phyloP scores from a whole-genome alignment of 2,113 vertebrate genomes.

The Tragulus kanchil region DNA sequence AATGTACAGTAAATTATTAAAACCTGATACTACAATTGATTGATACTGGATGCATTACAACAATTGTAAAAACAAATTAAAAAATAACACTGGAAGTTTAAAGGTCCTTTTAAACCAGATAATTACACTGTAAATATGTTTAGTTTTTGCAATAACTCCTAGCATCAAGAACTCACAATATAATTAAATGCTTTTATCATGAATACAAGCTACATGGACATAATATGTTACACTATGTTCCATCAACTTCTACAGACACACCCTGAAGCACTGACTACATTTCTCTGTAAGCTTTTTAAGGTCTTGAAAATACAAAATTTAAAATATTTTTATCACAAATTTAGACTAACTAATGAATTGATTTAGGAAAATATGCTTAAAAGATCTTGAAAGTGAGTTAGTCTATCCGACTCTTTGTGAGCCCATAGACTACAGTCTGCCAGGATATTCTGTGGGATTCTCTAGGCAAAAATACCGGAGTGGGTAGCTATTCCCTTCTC shows the following conservation, averaged over 20 bases:
- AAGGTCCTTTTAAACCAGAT: slow-evolving; percentile 13
- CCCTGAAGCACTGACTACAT: neutral
- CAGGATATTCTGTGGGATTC: neutral
- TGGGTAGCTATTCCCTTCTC: neutral
- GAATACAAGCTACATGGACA: neutral
- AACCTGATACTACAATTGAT: neutral
- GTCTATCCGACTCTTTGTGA: neutral
- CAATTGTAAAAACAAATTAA: neutral
- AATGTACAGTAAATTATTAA: neutral
- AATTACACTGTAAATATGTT: slow-evolving; percentile 4
- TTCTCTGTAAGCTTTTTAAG: neutral
- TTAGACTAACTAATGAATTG: neutral
- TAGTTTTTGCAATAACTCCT: neutral
- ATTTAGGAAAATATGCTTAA: neutral
- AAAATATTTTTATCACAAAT: neutral
- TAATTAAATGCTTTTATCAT: neutral
- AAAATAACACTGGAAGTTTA: neutral
- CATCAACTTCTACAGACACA: neutral
- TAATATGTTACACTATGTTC: neutral
- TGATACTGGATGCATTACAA: neutral
- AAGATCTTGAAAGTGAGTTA: neutral
- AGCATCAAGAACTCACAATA: neutral
- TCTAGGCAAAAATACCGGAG: neutral
- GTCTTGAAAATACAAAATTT: neutral
- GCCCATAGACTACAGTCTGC: neutral